These are phyloP conservation scores for Bellardia bayeri DNA, from an alignment of 2,888 invertebrate genomes.

Conservation along the genomic window DNA sequence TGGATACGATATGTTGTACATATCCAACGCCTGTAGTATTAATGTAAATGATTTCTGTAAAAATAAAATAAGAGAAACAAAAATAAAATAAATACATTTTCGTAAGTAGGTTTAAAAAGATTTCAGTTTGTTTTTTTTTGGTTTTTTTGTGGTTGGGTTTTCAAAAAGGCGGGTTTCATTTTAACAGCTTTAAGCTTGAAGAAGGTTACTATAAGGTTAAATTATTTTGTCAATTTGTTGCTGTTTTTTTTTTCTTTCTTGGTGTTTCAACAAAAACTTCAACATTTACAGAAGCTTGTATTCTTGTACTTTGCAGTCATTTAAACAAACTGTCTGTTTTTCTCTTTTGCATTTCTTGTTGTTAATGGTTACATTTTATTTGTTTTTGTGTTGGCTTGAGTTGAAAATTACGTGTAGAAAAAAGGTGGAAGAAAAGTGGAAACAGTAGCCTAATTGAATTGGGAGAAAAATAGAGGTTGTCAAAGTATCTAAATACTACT, in stretches of 20 bases:
- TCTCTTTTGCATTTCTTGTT: not conserved
- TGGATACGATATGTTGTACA: constrained; percentile 89
- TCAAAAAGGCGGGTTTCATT: constrained; percentile 68
- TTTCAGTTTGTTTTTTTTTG: not conserved
- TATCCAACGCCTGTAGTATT: constrained; percentile 95
- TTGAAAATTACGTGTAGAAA: constrained; percentile 20
- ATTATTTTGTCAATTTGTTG: constrained; percentile 75
- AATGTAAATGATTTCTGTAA: constrained; percentile 96
- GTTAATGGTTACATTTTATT: constrained; percentile 39
- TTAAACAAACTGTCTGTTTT: constrained; percentile 19
- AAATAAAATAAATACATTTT: constrained; percentile 43
- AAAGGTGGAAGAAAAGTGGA: constrained; percentile 44
- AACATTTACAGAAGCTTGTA: constrained; percentile 66
- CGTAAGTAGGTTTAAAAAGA: constrained; percentile 20
- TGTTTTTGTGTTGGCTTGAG: constrained; percentile 13
- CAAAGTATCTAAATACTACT: constrained; percentile 37
- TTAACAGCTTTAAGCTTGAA: constrained; percentile 52
- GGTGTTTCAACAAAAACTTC: constrained; percentile 13
- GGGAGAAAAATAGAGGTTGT: constrained; percentile 64
- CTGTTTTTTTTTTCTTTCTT: constrained; percentile 40
- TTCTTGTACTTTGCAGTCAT: constrained; percentile 48
- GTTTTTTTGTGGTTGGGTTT: not conserved
- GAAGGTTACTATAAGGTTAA: constrained; percentile 74
- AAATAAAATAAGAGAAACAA: constrained; percentile 71
- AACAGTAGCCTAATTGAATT: constrained; percentile 69